Evolutionary conservation across 2,888 invertebrate species (phyloP).

Genomic region (Globia sparganii): DNA sequence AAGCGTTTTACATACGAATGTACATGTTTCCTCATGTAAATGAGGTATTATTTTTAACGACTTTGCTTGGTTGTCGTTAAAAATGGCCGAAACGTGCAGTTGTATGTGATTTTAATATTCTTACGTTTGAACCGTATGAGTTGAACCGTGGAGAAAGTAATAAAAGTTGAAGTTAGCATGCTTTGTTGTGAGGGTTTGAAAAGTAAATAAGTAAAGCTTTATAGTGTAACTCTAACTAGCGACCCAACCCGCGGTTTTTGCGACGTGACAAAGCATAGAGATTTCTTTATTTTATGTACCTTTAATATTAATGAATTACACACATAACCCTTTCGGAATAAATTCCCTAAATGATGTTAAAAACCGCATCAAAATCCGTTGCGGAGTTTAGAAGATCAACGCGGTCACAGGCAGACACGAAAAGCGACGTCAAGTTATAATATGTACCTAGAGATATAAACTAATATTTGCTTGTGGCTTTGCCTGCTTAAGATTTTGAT

Average conservation of each 20-base stretch:
- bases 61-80: constrained; percentile 37
- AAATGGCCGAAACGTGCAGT: constrained; percentile 34
- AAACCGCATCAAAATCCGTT: not conserved
- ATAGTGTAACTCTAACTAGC: not conserved
- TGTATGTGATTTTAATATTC: constrained; percentile 41
- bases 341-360: not conserved
- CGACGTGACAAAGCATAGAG: not conserved
- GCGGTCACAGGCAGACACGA: not conserved
- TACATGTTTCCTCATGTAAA: constrained; percentile 55
- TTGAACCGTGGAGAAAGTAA: constrained; percentile 22
- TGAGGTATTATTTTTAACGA: constrained; percentile 56
- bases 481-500: not conserved
- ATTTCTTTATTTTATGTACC: not conserved
- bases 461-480: not conserved
- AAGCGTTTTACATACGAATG: constrained; percentile 45
- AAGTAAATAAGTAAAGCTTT: not conserved
- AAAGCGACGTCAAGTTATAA: not conserved
- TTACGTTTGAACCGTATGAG: constrained; percentile 7
- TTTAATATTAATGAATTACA: not conserved
- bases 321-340: not conserved
- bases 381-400: not conserved
- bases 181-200: constrained; percentile 16
- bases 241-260: not conserved
- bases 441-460: not conserved
- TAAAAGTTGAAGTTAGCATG: constrained; percentile 38